Conservation (phyloP, 2,888 invertebrate species). For the Ichneumon xanthorius region DNA sequence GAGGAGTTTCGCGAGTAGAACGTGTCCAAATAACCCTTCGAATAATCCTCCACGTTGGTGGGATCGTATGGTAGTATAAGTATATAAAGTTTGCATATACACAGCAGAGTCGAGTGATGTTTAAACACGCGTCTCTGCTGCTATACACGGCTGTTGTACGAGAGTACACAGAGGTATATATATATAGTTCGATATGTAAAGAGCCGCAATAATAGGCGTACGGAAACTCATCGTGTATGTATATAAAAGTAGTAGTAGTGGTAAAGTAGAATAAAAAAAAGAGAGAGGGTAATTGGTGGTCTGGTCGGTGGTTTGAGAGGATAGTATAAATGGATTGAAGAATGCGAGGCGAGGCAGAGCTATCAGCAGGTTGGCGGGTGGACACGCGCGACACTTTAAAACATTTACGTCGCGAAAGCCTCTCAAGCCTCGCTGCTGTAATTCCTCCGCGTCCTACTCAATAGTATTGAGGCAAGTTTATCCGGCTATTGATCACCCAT, state of each 20-base stretch:
- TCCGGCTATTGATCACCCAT: constrained; percentile 26
- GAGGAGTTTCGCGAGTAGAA: constrained; percentile 38
- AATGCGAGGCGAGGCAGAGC: constrained; percentile 21
- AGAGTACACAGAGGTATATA: constrained; percentile 60
- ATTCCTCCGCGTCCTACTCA: constrained; percentile 14
- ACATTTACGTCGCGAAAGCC: constrained; percentile 9
- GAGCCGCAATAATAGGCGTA: constrained; percentile 54
- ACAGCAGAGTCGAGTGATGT: constrained; percentile 11
- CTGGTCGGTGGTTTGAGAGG: constrained; percentile 35
- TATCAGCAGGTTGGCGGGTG: constrained; percentile 22
- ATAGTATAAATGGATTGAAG: constrained; percentile 37
- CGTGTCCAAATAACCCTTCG: constrained; percentile 36
- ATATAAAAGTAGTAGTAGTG: constrained; percentile 39
- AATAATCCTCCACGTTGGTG: constrained; percentile 42
- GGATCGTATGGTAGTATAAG: constrained; percentile 40
- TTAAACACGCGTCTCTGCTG: constrained; percentile 11
- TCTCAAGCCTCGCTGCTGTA: background rate
- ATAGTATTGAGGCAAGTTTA: constrained; percentile 10
- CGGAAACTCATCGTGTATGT: constrained; percentile 65
- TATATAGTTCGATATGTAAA: constrained; percentile 53
- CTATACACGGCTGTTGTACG: constrained; percentile 28
- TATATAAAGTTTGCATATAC: constrained; percentile 26
- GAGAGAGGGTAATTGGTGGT: constrained; percentile 18
- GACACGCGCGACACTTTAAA: background rate
- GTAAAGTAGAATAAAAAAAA: constrained; percentile 53